phyloP scores from a whole-genome alignment of 2,113 vertebrate species.

The Coracopsis vasa region DNA sequence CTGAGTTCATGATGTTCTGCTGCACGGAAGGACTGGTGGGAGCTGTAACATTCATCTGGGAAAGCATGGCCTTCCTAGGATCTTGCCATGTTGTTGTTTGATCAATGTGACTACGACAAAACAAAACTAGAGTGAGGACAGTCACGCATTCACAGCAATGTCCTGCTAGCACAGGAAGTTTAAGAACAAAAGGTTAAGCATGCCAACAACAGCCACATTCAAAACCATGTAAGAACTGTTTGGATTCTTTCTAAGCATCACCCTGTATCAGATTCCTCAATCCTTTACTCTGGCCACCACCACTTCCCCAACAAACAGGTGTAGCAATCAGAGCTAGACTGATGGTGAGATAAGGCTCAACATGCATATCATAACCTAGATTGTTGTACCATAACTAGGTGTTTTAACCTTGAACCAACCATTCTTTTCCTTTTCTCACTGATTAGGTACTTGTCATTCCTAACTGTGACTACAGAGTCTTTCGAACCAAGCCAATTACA shows the following conservation, averaged over 20 bases:
- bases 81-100: constrained; percentile 98
- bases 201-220: background rate
- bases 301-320: background rate
- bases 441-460: background rate
- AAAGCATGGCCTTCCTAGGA: constrained; percentile 92
- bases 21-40: constrained; percentile 88
- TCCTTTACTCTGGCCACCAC: background rate
- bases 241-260: background rate
- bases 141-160: background rate
- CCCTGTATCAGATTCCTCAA: background rate
- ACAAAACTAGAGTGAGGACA: constrained; percentile 57
- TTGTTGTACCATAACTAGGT: background rate
- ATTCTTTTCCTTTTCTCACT: background rate
- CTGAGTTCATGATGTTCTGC: constrained; percentile 89
- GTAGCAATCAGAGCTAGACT: background rate
- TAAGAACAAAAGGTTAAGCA: background rate
- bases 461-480: background rate
- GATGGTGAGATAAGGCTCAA: background rate
- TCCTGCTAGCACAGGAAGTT: background rate
- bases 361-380: background rate
- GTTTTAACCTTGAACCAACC: background rate
- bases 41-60: constrained; percentile 88
- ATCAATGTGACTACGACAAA: constrained; percentile 88
- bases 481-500: background rate
- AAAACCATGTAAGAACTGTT: background rate